These are phyloP conservation scores for Drosophila falleni DNA, from an alignment of 2,888 invertebrate genomes.

Conservation along the genomic window DNA sequence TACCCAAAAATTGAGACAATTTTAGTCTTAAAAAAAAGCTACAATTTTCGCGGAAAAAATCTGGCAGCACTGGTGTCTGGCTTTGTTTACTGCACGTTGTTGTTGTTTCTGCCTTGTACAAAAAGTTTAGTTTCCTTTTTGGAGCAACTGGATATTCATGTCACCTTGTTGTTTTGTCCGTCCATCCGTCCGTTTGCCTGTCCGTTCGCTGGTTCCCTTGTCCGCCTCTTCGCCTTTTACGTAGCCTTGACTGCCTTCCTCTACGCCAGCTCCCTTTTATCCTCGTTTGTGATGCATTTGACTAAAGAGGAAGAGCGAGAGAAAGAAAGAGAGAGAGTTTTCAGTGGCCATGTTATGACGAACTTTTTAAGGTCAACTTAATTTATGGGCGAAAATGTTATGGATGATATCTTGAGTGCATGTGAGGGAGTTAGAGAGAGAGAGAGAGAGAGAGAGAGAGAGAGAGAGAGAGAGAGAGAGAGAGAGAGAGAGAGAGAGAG, in stretches of 20 bases:
- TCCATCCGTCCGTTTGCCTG: background rate
- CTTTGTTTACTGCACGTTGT: background rate
- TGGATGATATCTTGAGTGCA: slow-evolving; percentile 30
- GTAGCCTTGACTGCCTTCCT: background rate
- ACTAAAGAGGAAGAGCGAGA: background rate
- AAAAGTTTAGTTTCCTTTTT: slow-evolving; percentile 69
- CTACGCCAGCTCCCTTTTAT: background rate
- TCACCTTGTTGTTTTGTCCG: slow-evolving; percentile 65
- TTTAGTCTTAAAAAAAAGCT: background rate
- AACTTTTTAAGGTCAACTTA: slow-evolving; percentile 74
- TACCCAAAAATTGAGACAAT: too few species aligned
- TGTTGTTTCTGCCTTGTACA: slow-evolving; percentile 11
- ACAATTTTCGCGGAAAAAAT: background rate
- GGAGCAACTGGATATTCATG: slow-evolving; percentile 75
- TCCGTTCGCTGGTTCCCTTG: slow-evolving; percentile 6
- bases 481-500: background rate
- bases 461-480: background rate
- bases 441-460: background rate
- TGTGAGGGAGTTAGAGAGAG: slow-evolving; percentile 2
- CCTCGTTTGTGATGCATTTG: slow-evolving; percentile 15
- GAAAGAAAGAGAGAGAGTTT: background rate
- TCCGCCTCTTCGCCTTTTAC: background rate
- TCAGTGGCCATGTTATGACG: slow-evolving; percentile 63
- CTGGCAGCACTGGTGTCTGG: background rate
- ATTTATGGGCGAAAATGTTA: slow-evolving; percentile 71